A percentile compares a stretch with the other conserved stretches of the same genome.
These are phyloP conservation scores for Sebastiscus tertius DNA, from an alignment of 2,797 vertebrate species.

Conservation along the genomic window DNA sequence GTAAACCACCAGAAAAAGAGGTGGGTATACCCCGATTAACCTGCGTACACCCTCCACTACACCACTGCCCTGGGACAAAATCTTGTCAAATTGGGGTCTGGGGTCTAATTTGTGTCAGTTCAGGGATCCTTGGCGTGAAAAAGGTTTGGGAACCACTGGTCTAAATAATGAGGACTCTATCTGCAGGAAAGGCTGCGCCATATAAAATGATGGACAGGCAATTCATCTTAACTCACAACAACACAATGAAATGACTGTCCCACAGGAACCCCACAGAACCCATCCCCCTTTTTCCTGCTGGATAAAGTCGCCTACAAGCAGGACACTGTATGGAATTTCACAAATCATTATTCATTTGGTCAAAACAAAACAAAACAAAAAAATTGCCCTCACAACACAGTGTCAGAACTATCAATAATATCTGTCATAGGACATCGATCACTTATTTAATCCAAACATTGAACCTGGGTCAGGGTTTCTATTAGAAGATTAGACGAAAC, in stretches of 20 bases:
- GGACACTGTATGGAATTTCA: background rate
- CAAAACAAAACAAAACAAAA: background rate
- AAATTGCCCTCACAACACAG: background rate
- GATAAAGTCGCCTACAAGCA: background rate
- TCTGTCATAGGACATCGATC: background rate
- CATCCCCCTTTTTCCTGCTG: background rate
- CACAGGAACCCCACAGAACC: background rate
- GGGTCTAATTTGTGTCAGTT: no score
- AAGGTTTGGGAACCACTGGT: background rate
- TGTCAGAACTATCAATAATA: background rate
- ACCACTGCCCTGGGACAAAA: no score
- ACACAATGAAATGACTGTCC: constrained; percentile 1
- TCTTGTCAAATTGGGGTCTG: no score
- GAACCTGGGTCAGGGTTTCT: background rate
- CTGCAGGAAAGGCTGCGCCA: background rate
- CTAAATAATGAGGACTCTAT: background rate
- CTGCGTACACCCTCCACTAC: no score
- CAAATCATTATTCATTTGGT: background rate
- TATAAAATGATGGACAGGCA: background rate
- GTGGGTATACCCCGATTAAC: no score
- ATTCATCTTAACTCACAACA: background rate
- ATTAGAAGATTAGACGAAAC: background rate
- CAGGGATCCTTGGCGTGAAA: no score
- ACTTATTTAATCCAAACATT: background rate
- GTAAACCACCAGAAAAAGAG: no score